phyloP scores from a whole-genome alignment of 2,113 vertebrate genomes.

The Pteruthius melanotis region DNA sequence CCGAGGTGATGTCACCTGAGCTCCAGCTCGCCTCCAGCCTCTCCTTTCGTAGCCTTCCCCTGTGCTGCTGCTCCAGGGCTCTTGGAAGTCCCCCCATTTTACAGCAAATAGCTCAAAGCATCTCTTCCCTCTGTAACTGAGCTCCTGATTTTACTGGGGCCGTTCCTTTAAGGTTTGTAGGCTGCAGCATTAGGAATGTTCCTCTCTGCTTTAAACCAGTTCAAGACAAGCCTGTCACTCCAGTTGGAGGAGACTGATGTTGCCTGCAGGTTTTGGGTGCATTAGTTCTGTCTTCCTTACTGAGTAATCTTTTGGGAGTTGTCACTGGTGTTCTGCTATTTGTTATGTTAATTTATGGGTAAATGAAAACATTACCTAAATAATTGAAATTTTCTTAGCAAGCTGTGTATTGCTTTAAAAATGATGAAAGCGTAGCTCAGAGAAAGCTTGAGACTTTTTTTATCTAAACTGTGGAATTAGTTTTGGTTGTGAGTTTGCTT shows the following conservation, averaged over 20 bases:
- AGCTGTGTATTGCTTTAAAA: background rate
- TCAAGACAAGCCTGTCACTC: slow-evolving; percentile 47
- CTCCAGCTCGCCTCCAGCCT: background rate
- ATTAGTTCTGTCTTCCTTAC: slow-evolving; percentile 8
- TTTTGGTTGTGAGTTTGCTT: background rate
- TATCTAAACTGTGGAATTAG: background rate
- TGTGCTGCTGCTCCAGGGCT: background rate
- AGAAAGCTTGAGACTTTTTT: background rate
- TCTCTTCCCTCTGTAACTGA: background rate
- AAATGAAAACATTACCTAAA: background rate
- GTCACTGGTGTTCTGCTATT: background rate
- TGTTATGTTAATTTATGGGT: slow-evolving; percentile 33
- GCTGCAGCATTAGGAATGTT: background rate
- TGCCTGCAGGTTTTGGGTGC: slow-evolving; percentile 36
- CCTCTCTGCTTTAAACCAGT: background rate
- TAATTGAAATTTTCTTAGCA: background rate
- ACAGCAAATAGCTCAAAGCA: background rate
- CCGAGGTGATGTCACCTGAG: background rate
- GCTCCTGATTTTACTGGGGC: background rate
- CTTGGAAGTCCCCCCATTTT: background rate
- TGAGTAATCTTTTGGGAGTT: slow-evolving; percentile 20
- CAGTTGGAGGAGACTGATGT: slow-evolving; percentile 30
- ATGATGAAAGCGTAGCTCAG: background rate
- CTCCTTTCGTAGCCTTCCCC: background rate
- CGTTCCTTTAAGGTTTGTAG: slow-evolving; percentile 2